phyloP scores from a whole-genome alignment of 2,113 vertebrate genomes.

The Corythornis vintsioides region DNA sequence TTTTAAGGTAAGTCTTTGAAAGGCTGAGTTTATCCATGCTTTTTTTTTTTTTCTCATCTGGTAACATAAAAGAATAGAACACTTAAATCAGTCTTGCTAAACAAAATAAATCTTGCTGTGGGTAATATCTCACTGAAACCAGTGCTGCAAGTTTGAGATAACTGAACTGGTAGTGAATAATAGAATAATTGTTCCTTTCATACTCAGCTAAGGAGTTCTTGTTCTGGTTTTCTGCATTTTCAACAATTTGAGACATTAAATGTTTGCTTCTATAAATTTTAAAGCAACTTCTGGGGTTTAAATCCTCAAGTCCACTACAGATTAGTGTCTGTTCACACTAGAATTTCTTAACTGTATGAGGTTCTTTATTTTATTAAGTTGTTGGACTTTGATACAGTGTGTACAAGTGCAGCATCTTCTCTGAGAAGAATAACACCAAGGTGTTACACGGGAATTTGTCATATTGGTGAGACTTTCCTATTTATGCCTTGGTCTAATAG shows the following conservation, averaged over 20 bases:
- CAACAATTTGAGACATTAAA: not conserved
- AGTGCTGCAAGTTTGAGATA: not conserved
- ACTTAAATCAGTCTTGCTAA: not conserved
- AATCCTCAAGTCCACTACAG: not conserved
- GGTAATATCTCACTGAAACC: not conserved
- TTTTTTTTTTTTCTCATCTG: not conserved
- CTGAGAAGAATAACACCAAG: not conserved
- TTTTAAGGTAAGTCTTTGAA: not conserved
- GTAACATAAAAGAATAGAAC: not conserved
- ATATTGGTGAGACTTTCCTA: not conserved
- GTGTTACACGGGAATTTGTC: not conserved
- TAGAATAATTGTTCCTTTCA: not conserved
- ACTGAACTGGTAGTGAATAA: not conserved
- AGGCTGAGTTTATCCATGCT: not conserved
- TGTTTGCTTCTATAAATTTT: not conserved
- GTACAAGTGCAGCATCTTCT: not conserved
- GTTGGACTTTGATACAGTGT: not conserved
- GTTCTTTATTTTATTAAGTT: accelerated
- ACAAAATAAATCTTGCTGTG: not conserved
- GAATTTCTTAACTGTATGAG: not conserved
- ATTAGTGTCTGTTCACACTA: not conserved
- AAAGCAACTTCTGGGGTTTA: not conserved
- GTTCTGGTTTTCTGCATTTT: not conserved
- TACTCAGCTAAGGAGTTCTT: not conserved
- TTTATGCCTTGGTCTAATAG: not conserved